These are phyloP conservation scores for Dipodomys spectabilis DNA, from an alignment of 2,113 vertebrate species.

Conservation along the genomic window DNA sequence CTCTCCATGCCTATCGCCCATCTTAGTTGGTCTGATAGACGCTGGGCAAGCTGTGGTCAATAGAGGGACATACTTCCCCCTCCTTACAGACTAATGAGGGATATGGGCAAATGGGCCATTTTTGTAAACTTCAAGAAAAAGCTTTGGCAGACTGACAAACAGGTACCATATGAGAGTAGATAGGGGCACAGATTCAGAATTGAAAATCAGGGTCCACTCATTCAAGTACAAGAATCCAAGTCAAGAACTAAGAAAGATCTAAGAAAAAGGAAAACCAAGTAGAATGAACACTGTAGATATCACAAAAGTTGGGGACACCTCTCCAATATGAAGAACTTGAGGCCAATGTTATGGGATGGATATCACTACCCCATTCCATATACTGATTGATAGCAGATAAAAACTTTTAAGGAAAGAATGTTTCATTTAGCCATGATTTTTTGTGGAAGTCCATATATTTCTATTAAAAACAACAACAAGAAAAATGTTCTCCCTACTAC, in stretches of 20 bases:
- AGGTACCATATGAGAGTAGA: not conserved
- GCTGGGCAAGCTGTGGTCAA: not conserved
- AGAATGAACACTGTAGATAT: fast-evolving
- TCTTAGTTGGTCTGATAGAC: not conserved
- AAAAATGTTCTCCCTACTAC: no score
- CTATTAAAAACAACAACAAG: no score
- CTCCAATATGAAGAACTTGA: not conserved
- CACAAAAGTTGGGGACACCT: fast-evolving
- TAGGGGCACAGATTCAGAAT: not conserved
- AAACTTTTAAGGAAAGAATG: no score
- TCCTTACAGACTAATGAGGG: not conserved
- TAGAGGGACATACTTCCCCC: not conserved
- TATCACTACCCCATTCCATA: not conserved
- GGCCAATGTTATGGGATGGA: not conserved
- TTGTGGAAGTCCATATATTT: no score
- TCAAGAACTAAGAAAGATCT: not conserved
- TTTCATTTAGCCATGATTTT: no score
- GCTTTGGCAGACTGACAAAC: not conserved
- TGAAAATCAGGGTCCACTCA: not conserved
- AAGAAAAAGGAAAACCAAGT: not conserved
- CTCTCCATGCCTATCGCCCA: not conserved
- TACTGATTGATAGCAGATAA: not conserved
- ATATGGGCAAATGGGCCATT: not conserved
- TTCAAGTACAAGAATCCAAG: no score
- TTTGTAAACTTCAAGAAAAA: not conserved